Percentiles rank a stretch among this genome's conserved stretches.
These are phyloP conservation scores for Otus sunia DNA, from an alignment of 2,113 vertebrate genomes.

Conservation along the genomic window DNA sequence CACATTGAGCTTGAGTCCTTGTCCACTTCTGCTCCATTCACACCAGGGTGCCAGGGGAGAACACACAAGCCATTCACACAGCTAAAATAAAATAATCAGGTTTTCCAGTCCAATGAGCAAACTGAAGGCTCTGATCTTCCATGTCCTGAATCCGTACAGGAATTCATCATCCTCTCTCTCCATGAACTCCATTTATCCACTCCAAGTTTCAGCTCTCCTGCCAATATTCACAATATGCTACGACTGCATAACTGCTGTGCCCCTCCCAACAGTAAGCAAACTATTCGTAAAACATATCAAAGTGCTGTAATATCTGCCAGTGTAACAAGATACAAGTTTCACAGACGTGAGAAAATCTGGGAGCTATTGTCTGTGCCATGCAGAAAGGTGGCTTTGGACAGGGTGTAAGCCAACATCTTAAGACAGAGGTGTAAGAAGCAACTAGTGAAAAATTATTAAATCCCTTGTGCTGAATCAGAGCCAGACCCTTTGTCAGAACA, in stretches of 20 bases:
- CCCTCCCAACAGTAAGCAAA: neutral
- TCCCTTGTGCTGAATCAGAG: neutral
- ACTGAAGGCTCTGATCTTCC: conserved; percentile 2
- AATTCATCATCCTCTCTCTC: neutral
- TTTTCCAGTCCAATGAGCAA: neutral
- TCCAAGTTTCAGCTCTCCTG: neutral
- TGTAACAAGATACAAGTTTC: neutral
- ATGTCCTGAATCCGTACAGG: neutral
- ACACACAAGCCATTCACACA: neutral
- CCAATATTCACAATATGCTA: neutral
- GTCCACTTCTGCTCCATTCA: neutral
- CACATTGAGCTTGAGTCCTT: neutral
- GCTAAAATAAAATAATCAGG: neutral
- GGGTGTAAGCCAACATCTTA: neutral
- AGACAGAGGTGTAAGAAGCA: neutral
- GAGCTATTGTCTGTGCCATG: neutral
- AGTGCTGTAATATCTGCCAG: neutral
- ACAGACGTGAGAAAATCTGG: neutral
- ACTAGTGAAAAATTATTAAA: neutral
- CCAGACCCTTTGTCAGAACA: neutral
- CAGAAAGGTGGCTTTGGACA: neutral
- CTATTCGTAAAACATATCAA: neutral
- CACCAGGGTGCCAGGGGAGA: neutral
- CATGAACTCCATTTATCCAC: neutral
- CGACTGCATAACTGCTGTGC: fast-evolving